phyloP scores from a whole-genome alignment of 2,113 vertebrate species.

The Pseudorectes ferrugineus region DNA sequence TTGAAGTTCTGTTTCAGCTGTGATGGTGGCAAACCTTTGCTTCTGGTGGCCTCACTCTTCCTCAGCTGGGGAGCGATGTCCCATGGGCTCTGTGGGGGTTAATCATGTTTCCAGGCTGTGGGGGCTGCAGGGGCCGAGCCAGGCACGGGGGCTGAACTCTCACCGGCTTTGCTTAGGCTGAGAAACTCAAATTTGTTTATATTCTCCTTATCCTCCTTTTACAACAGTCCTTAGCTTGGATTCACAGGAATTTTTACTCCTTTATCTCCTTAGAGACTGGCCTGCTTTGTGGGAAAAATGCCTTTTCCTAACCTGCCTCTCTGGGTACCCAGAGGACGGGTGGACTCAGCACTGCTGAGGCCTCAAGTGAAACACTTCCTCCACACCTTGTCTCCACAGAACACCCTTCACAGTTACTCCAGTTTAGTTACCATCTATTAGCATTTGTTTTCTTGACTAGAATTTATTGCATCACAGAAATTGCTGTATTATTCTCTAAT shows the following conservation, averaged over 20 bases:
- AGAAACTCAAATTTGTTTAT: neutral
- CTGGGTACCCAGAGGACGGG: neutral
- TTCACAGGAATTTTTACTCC: neutral
- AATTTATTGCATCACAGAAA: neutral
- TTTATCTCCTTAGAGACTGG: neutral
- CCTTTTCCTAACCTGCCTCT: neutral
- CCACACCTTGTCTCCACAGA: neutral
- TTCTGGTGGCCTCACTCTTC: neutral
- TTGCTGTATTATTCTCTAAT: neutral
- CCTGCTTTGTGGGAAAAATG: neutral
- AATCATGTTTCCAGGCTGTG: neutral
- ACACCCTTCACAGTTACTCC: neutral
- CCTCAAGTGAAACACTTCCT: neutral
- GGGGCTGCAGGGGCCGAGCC: neutral
- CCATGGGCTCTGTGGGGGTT: neutral
- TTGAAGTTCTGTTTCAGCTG: rapidly evolving
- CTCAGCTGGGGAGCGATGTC: neutral
- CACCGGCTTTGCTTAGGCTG: rapidly evolving
- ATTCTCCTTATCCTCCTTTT: neutral
- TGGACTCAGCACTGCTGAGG: neutral
- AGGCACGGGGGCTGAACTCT: neutral
- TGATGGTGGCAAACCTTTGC: neutral
- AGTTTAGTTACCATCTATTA: neutral
- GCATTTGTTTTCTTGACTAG: neutral
- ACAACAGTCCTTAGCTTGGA: neutral